Evolutionary conservation across 2,888 invertebrate genomes (phyloP).

Genomic region (Chelonus formosanus): DNA sequence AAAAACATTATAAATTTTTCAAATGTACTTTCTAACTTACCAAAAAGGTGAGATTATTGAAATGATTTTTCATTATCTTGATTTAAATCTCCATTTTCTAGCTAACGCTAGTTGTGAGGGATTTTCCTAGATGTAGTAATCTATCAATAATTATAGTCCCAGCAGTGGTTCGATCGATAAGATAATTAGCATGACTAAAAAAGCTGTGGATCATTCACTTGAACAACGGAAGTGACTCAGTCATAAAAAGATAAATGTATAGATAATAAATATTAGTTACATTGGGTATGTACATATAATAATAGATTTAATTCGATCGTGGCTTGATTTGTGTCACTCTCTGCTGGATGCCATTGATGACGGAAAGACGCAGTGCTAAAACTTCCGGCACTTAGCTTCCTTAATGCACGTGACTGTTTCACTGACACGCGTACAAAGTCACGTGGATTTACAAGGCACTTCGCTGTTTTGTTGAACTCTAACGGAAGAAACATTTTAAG

Average conservation of each 20-base stretch:
- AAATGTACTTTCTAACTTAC: no score
- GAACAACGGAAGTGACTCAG: neutral
- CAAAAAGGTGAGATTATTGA: neutral
- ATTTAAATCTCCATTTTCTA: no score
- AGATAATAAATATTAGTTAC: no score
- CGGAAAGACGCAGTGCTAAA: slow-evolving; percentile 41
- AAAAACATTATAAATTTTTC: no score
- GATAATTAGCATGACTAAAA: no score
- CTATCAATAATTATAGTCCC: no score
- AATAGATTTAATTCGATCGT: neutral
- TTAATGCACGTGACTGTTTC: slow-evolving; percentile 52
- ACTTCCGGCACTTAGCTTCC: slow-evolving; percentile 47
- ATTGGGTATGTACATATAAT: neutral
- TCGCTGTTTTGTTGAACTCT: neutral
- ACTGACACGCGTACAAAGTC: slow-evolving; percentile 36
- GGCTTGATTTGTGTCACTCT: neutral
- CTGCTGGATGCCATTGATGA: neutral
- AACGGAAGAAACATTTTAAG: no score
- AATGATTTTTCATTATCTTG: neutral
- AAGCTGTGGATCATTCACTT: neutral
- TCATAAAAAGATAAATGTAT: neutral
- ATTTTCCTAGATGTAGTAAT: no score
- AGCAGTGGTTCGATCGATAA: no score
- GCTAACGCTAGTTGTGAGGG: no score
- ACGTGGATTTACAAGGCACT: slow-evolving; percentile 3